phyloP scores from a whole-genome alignment of 2,888 invertebrate genomes.

The Platynereis dumerilii region DNA sequence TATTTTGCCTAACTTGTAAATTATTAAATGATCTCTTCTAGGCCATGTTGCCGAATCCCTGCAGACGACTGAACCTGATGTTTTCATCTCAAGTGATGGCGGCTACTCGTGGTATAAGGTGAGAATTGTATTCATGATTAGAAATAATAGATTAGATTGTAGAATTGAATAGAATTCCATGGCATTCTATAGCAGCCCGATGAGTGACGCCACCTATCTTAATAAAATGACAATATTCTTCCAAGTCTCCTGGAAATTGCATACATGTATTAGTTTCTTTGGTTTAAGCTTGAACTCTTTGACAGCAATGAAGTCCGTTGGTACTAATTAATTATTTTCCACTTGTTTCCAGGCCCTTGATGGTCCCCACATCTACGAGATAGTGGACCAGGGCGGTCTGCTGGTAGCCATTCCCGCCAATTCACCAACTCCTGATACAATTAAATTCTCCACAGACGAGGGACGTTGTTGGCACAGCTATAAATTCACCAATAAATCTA shows the following conservation, averaged over 20 bases:
- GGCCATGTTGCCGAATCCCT: slow-evolving; percentile 59
- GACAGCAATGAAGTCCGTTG: too few species aligned
- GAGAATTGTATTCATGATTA: too few species aligned
- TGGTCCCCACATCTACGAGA: slow-evolving; percentile 60
- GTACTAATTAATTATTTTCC: too few species aligned
- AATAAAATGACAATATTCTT: too few species aligned
- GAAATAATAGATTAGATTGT: too few species aligned
- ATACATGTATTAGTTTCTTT: too few species aligned
- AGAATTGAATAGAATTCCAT: too few species aligned
- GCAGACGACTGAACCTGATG: slow-evolving; percentile 57
- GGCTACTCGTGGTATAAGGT: slow-evolving; percentile 56
- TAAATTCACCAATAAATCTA: slow-evolving; percentile 49
- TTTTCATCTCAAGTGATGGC: slow-evolving; percentile 60
- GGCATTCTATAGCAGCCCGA: too few species aligned
- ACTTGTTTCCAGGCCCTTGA: slow-evolving; percentile 47
- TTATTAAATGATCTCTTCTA: slow-evolving; percentile 27
- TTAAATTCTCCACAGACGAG: slow-evolving; percentile 61
- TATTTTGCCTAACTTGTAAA: too few species aligned
- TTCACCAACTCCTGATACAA: slow-evolving; percentile 38
- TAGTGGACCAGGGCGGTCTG: slow-evolving; percentile 61
- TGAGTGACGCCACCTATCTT: too few species aligned
- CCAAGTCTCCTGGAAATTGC: too few species aligned
- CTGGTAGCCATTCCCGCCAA: slow-evolving; percentile 54
- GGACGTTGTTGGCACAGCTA: slow-evolving; percentile 62
- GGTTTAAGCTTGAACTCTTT: too few species aligned